Evolutionary conservation across 2,797 vertebrate genomes (phyloP).

Genomic region (Tympanoctomys barrerae): DNA sequence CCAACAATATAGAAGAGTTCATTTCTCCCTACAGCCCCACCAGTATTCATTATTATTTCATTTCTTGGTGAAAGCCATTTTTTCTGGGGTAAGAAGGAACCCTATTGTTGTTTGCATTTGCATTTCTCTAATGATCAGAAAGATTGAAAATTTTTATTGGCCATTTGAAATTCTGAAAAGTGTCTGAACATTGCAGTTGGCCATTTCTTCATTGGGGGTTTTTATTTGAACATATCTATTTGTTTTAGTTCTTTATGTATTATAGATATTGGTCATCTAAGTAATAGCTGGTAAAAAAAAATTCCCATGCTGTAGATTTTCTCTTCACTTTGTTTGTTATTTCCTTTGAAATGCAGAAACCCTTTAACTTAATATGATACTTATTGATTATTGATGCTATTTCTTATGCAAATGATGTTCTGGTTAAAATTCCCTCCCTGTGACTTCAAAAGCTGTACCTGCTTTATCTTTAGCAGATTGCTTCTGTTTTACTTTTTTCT

Average conservation of each 20-base stretch:
- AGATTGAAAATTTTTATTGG: not conserved
- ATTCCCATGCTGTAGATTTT: not conserved
- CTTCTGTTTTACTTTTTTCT: not conserved
- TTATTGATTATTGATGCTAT: not conserved
- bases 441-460: not conserved
- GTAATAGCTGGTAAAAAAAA: not conserved
- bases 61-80: not conserved
- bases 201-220: not conserved
- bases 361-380: not conserved
- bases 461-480: not conserved
- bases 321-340: not conserved
- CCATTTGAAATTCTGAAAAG: not conserved
- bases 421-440: not conserved
- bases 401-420: not conserved
- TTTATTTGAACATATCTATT: not conserved
- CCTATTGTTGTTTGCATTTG: not conserved
- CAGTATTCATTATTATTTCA: not conserved
- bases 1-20: not conserved
- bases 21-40: not conserved
- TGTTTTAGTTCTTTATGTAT: not conserved
- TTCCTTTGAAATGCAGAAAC: not conserved
- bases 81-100: not conserved
- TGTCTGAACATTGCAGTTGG: not conserved
- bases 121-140: not conserved
- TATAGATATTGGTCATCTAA: not conserved